These are phyloP conservation scores for Sweltsa coloradensis DNA, from an alignment of 1,140 invertebrate genomes.

Conservation along the genomic window DNA sequence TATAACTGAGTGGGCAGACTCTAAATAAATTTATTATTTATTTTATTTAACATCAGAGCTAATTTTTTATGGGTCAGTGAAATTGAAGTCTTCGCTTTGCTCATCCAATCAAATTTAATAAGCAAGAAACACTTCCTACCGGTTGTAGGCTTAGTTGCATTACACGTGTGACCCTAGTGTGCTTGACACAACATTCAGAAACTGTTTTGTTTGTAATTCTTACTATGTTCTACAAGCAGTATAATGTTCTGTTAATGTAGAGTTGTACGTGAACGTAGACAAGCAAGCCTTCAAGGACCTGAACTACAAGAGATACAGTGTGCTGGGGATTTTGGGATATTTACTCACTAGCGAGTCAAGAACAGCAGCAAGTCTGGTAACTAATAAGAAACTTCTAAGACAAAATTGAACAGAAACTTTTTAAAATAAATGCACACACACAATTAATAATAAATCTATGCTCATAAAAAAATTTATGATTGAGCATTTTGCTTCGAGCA, in stretches of 20 bases:
- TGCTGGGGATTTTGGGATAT: background rate
- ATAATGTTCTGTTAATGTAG: background rate
- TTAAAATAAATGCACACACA: too few species aligned
- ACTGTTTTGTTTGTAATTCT: background rate
- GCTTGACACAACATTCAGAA: background rate
- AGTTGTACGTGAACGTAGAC: background rate
- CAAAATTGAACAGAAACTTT: too few species aligned
- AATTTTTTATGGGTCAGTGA: too few species aligned
- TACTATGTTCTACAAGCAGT: background rate
- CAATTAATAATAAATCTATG: too few species aligned
- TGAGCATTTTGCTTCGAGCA: too few species aligned
- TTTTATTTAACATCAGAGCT: too few species aligned
- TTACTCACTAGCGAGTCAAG: background rate
- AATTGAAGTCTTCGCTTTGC: background rate
- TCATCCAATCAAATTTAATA: background rate
- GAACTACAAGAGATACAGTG: background rate
- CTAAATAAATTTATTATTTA: too few species aligned
- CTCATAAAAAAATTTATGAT: too few species aligned
- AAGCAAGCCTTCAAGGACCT: background rate
- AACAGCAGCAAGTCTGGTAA: background rate
- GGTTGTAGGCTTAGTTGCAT: background rate
- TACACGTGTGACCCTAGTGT: background rate
- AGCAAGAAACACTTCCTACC: background rate
- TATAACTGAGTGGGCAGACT: too few species aligned
- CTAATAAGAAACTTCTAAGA: too few species aligned